Percentiles rank a stretch among this genome's conserved stretches.
These are phyloP conservation scores for Drosophila bipectinata DNA, from an alignment of 1,140 invertebrate genomes.

Conservation along the genomic window DNA sequence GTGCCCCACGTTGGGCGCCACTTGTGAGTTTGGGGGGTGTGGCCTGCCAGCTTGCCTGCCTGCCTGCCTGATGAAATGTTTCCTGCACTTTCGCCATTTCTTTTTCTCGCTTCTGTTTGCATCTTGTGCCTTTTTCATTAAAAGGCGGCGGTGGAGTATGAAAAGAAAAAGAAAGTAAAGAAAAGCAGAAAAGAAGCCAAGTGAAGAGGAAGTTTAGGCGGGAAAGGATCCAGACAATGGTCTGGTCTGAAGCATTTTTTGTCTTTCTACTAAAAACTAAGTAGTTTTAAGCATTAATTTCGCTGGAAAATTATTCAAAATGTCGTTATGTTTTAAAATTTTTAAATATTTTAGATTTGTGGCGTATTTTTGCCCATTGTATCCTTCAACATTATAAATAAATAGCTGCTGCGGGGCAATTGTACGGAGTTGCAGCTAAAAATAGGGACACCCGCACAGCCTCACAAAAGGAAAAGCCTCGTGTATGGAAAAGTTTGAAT, in stretches of 20 bases:
- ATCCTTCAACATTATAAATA: slow-evolving; percentile 64
- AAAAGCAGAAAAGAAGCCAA: slow-evolving; percentile 15
- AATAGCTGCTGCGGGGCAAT: slow-evolving; percentile 55
- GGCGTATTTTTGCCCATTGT: slow-evolving; percentile 29
- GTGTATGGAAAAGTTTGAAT: slow-evolving; percentile 75
- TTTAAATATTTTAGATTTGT: background rate
- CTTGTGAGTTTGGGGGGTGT: background rate
- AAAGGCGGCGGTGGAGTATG: slow-evolving; percentile 12
- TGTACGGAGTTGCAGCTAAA: slow-evolving; percentile 15
- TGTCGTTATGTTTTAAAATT: too few species aligned
- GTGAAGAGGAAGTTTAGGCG: slow-evolving; percentile 5
- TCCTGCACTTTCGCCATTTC: slow-evolving; percentile 74
- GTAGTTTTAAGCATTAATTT: background rate
- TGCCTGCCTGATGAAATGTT: slow-evolving; percentile 70
- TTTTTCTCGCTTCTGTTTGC: slow-evolving; percentile 42
- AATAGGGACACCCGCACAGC: slow-evolving; percentile 23
- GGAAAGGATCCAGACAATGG: slow-evolving; percentile 20
- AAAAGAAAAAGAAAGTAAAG: slow-evolving; percentile 12
- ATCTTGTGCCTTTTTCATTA: slow-evolving; percentile 62
- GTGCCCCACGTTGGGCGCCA: background rate
- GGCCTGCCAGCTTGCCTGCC: slow-evolving; percentile 10
- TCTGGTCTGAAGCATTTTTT: background rate
- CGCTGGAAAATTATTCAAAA: too few species aligned
- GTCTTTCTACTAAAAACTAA: background rate
- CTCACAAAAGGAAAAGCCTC: slow-evolving; percentile 35